Evolutionary conservation across 2,888 invertebrate species (phyloP).

Genomic region (Siphlonurus alternatus): DNA sequence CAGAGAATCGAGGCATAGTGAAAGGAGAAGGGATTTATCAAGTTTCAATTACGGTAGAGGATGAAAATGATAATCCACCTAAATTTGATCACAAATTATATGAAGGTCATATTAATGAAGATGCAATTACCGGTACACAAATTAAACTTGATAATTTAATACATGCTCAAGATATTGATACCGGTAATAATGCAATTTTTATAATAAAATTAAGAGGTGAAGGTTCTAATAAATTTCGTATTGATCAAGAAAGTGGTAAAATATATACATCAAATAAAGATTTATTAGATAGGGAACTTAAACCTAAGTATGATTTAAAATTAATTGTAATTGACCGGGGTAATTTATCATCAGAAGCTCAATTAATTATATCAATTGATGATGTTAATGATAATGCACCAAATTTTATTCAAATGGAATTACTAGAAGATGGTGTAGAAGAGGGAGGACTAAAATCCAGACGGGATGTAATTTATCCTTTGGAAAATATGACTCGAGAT

Average conservation of each 20-base stretch:
- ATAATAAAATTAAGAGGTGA: constrained; percentile 53
- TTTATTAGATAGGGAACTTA: constrained; percentile 57
- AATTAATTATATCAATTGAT: constrained; percentile 47
- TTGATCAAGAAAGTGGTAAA: constrained; percentile 45
- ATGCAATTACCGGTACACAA: constrained; percentile 50
- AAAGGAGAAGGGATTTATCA: constrained; percentile 61
- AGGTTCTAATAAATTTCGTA: constrained; percentile 51
- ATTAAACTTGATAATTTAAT: constrained; percentile 41
- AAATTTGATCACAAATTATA: constrained; percentile 52
- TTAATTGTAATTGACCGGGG: constrained; percentile 58
- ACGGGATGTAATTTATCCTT: neutral
- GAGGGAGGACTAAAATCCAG: constrained; percentile 23
- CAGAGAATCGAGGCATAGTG: constrained; percentile 48
- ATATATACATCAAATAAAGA: constrained; percentile 33
- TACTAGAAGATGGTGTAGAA: constrained; percentile 47
- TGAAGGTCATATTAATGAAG: constrained; percentile 63
- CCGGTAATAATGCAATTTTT: constrained; percentile 48
- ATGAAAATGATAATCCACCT: constrained; percentile 78
- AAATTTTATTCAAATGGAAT: constrained; percentile 47
- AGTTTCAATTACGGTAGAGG: constrained; percentile 56
- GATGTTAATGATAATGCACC: constrained; percentile 75
- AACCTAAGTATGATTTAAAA: constrained; percentile 45
- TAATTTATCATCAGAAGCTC: constrained; percentile 54
- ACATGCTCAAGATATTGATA: constrained; percentile 54
- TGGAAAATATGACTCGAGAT: constrained; percentile 1